Evolutionary conservation across 2,113 vertebrate species (phyloP).

Genomic region (Coptodon bakossiorum): DNA sequence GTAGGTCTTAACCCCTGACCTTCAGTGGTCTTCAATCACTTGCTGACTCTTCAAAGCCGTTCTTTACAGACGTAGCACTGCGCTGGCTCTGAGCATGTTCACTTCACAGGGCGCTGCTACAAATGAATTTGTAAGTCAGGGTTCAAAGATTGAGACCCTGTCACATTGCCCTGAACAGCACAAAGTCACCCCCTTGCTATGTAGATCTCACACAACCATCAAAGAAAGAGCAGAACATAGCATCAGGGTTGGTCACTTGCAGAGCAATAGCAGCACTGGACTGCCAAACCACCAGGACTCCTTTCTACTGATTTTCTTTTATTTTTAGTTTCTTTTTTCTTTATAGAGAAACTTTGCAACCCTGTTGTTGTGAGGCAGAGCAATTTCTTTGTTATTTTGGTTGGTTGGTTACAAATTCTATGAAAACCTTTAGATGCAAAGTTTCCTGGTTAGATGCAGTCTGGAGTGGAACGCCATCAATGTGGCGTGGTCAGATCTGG

Average conservation of each 20-base stretch:
- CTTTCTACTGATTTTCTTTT: not conserved
- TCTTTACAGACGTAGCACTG: not conserved
- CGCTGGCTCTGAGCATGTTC: not conserved
- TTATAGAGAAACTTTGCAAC: not conserved
- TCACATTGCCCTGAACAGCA: not conserved
- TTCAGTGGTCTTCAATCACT: constrained; percentile 7
- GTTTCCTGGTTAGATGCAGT: not conserved
- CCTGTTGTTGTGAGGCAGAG: not conserved
- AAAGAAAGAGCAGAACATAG: not conserved
- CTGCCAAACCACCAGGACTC: not conserved
- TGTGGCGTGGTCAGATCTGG: too few species aligned
- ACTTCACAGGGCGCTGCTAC: not conserved
- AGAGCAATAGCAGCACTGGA: not conserved
- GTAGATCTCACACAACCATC: not conserved
- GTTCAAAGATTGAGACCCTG: not conserved
- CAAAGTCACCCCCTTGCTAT: not conserved
- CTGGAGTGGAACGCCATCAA: not conserved
- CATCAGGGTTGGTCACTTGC: not conserved
- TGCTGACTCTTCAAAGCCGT: constrained; percentile 1
- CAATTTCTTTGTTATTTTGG: not conserved
- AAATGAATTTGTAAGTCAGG: not conserved
- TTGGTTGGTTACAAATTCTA: not conserved
- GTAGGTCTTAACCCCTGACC: not conserved
- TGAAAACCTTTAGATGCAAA: not conserved
- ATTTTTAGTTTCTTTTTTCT: not conserved